phyloP scores from a whole-genome alignment of 2,797 vertebrate species.

The Lithobates pipiens region DNA sequence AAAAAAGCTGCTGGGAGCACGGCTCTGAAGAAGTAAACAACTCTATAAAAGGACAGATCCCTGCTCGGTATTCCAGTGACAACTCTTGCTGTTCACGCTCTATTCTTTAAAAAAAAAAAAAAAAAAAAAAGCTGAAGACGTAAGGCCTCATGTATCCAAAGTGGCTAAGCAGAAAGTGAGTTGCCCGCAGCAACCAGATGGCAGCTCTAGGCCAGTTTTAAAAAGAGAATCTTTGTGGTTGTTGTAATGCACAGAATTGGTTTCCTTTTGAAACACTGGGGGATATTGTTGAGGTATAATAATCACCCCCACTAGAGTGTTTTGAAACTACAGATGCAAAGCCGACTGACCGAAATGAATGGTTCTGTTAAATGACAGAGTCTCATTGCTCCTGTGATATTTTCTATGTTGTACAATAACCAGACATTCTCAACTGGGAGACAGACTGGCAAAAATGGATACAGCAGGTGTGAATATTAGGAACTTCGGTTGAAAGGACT shows the following conservation, averaged over 20 bases:
- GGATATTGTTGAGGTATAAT: too few species aligned
- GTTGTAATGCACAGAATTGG: too few species aligned
- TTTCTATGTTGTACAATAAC: neutral
- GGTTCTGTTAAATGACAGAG: too few species aligned
- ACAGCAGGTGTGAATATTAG: neutral
- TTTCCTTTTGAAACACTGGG: too few species aligned
- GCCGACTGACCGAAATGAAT: neutral
- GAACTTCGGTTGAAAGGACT: too few species aligned
- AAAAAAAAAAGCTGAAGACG: neutral
- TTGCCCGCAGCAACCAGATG: too few species aligned
- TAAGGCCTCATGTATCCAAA: neutral
- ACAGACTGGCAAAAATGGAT: neutral
- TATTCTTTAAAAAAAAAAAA: neutral
- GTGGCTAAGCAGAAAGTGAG: neutral
- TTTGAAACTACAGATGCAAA: neutral
- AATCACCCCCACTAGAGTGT: neutral
- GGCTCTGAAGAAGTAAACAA: neutral
- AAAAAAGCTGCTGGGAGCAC: neutral
- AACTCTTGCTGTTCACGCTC: neutral
- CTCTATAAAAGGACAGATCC: neutral
- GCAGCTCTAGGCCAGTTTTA: too few species aligned
- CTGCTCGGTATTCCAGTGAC: neutral
- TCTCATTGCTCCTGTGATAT: neutral
- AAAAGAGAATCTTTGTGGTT: too few species aligned
- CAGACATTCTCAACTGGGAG: too few species aligned